Evolutionary conservation across 2,113 vertebrate species (phyloP).

Genomic region (Scophthalmus maximus): DNA sequence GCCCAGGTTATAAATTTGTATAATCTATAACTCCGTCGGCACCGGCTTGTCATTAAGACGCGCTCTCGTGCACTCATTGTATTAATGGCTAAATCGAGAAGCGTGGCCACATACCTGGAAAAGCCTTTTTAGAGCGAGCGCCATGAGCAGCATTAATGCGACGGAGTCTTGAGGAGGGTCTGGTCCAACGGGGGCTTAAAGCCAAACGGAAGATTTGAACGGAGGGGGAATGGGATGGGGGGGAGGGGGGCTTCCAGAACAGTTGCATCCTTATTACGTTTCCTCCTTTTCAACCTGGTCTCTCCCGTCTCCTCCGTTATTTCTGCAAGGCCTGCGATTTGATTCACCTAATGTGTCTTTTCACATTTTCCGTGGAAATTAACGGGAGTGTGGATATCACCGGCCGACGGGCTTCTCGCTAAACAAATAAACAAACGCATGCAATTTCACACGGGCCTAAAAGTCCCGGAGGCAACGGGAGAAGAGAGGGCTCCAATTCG

Average conservation of each 20-base stretch:
- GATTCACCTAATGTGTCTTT: neutral
- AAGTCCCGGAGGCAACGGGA: neutral
- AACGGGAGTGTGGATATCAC: neutral
- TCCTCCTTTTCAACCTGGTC: neutral
- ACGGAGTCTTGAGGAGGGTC: slow-evolving; percentile 10
- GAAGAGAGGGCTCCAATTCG: neutral
- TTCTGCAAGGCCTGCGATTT: neutral
- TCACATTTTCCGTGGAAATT: neutral
- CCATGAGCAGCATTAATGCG: slow-evolving; percentile 41
- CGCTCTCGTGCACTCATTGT: slow-evolving; percentile 35
- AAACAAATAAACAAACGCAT: neutral
- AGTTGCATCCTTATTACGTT: neutral
- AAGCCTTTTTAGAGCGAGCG: slow-evolving; percentile 13
- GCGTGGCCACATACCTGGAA: slow-evolving; percentile 13
- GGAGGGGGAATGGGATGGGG: neutral
- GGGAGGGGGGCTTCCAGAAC: neutral
- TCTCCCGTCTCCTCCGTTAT: neutral
- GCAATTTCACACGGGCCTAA: neutral
- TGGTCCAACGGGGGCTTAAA: slow-evolving; percentile 34
- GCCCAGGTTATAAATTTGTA: slow-evolving; percentile 63
- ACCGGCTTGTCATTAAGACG: slow-evolving; percentile 49
- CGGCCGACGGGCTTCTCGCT: neutral
- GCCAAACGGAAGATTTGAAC: slow-evolving; percentile 4
- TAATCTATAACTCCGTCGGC: slow-evolving; percentile 57
- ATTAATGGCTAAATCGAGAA: slow-evolving; percentile 45